phyloP scores from a whole-genome alignment of 2,113 vertebrate genomes.

The Serinus canaria region DNA sequence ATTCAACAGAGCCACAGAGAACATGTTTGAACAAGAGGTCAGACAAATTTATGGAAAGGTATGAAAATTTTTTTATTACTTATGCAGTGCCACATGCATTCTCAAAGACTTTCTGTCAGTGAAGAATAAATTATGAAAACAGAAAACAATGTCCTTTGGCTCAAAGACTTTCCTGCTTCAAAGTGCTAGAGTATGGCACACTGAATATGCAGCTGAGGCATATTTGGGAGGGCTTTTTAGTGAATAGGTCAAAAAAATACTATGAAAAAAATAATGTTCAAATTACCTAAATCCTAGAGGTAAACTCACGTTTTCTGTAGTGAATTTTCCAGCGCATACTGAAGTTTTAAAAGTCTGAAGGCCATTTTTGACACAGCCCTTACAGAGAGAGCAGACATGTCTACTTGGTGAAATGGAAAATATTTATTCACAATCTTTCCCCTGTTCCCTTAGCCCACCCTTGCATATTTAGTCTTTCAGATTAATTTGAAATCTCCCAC shows the following conservation, averaged over 20 bases:
- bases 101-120: neutral
- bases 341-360: neutral
- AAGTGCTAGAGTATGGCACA: neutral
- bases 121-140: slow-evolving; percentile 19
- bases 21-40: slow-evolving; percentile 35
- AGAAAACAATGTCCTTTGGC: neutral
- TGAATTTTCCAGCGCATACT: neutral
- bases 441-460: neutral
- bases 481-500: neutral
- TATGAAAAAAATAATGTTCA: neutral
- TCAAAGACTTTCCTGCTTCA: neutral
- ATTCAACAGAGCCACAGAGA: slow-evolving; percentile 7
- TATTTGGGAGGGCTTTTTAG: neutral
- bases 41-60: slow-evolving; percentile 12
- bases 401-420: neutral
- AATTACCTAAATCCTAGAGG: neutral
- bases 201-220: neutral
- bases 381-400: neutral
- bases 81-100: slow-evolving; percentile 15
- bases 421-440: neutral
- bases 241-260: neutral
- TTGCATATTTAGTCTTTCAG: neutral
- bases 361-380: neutral
- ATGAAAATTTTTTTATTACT: slow-evolving; percentile 24
- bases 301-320: neutral